phyloP scores from a whole-genome alignment of 2,797 vertebrate species.

The Taenioides sp. region DNA sequence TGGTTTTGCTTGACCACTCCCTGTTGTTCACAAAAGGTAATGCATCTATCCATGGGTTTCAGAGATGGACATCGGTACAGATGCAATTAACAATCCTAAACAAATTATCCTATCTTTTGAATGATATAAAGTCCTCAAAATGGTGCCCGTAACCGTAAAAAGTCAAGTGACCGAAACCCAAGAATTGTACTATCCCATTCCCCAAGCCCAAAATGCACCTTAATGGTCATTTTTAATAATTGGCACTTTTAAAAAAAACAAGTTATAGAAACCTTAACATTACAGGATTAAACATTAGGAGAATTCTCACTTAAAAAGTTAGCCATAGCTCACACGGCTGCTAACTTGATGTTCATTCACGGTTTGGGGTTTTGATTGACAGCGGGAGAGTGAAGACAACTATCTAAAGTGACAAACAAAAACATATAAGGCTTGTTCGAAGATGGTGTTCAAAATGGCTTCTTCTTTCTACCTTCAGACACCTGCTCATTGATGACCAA shows the following conservation, averaged over 20 bases:
- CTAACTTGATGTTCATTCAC: conserved; percentile 39
- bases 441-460: conserved; percentile 55
- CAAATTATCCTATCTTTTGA: background rate
- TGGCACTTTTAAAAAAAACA: conserved; percentile 80
- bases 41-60: conserved; percentile 25
- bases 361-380: conserved; percentile 36
- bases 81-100: background rate
- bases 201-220: conserved; percentile 65
- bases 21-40: conserved; percentile 56
- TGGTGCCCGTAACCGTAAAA: background rate
- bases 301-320: conserved; percentile 65
- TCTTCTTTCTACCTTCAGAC: conserved; percentile 47
- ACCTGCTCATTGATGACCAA: conserved; percentile 31
- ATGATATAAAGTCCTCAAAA: background rate
- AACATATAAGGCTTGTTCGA: conserved; percentile 61
- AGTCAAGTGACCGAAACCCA: conserved; percentile 1
- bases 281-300: conserved; percentile 75
- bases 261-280: conserved; percentile 80
- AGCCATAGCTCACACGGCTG: conserved; percentile 46
- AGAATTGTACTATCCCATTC: conserved; percentile 28
- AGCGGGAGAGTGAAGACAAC: conserved; percentile 34
- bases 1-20: conserved; percentile 65
- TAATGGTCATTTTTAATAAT: conserved; percentile 77
- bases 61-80: background rate
- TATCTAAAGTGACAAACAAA: conserved; percentile 16